These are phyloP conservation scores for Homarus americanus DNA, from an alignment of 1,140 invertebrate species.

Conservation along the genomic window DNA sequence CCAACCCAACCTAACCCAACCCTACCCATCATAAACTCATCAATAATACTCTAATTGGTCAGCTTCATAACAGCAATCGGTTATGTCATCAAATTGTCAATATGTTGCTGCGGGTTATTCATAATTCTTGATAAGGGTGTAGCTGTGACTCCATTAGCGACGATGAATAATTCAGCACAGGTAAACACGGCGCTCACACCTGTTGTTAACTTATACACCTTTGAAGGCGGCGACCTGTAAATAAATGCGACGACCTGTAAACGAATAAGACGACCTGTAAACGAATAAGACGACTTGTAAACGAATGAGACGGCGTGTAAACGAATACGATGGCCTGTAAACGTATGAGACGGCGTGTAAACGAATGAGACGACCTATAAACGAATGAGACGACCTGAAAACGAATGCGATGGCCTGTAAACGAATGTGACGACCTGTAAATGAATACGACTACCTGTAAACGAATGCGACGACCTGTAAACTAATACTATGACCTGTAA, in stretches of 20 bases:
- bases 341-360: neutral
- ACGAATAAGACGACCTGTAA: neutral
- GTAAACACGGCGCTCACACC: too few relatives aligned
- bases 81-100: too few relatives aligned
- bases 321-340: neutral
- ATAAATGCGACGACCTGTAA: neutral
- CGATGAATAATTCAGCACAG: too few relatives aligned
- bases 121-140: too few relatives aligned
- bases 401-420: neutral
- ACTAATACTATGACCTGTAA: neutral
- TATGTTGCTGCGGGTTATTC: too few relatives aligned
- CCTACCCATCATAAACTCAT: too few relatives aligned
- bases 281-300: neutral
- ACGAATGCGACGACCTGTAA: neutral
- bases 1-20: too few relatives aligned
- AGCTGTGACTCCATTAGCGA: too few relatives aligned
- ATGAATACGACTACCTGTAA: neutral
- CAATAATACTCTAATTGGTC: too few relatives aligned
- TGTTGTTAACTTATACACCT: too few relatives aligned
- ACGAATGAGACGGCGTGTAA: neutral
- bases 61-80: too few relatives aligned
- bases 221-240: neutral
- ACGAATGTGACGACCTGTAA: neutral
- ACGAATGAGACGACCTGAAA: neutral
- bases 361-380: neutral